phyloP scores from a whole-genome alignment of 2,888 invertebrate species.

The Odontomyia ornata region DNA sequence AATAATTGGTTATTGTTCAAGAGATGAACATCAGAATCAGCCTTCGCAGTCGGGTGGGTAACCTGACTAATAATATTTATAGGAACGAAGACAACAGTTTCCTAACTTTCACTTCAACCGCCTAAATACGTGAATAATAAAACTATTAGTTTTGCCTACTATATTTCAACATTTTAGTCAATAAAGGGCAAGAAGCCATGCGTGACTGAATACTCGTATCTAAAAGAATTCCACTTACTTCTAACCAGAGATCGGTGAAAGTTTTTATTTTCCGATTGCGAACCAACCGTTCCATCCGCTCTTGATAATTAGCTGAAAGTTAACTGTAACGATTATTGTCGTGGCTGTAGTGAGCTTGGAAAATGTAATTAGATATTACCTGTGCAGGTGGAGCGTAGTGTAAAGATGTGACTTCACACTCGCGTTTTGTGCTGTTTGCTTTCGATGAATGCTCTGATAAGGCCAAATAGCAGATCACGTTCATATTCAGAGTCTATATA shows the following conservation, averaged over 20 bases:
- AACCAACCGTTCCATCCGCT: not conserved
- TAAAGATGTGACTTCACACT: not conserved
- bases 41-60: too few relatives aligned
- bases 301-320: conserved; percentile 35
- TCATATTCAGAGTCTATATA: not conserved
- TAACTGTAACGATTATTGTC: not conserved
- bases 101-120: too few relatives aligned
- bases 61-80: too few relatives aligned
- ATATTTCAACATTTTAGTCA: too few relatives aligned
- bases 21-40: not conserved
- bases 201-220: not conserved
- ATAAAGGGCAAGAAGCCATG: conserved; percentile 23
- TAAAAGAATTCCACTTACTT: not conserved
- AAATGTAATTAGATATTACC: not conserved
- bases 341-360: conserved; percentile 12
- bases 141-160: too few relatives aligned
- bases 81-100: too few relatives aligned
- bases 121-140: too few relatives aligned
- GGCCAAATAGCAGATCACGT: conserved; percentile 1
- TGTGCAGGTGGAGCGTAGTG: not conserved
- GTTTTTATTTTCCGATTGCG: conserved; percentile 20
- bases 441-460: conserved; percentile 6
- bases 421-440: conserved; percentile 1
- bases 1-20: too few relatives aligned
- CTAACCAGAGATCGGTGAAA: conserved; percentile 25